Evolutionary conservation across 2,113 vertebrate genomes (phyloP).

Genomic region (Hemichromis elongatus): DNA sequence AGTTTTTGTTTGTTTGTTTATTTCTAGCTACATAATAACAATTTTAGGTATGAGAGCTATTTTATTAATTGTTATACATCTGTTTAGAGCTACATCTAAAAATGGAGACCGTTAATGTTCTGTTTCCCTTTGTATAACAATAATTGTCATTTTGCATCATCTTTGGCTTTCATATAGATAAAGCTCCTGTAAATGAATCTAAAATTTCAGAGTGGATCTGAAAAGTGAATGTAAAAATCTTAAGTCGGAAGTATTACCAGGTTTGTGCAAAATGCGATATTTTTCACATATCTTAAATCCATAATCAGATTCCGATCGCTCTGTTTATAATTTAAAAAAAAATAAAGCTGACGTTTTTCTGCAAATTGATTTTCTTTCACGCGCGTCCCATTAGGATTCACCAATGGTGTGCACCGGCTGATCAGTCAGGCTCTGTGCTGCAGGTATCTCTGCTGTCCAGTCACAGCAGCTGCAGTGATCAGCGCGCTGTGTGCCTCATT

Average conservation of each 20-base stretch:
- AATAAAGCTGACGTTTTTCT: background rate
- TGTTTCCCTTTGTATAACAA: background rate
- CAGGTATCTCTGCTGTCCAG: background rate
- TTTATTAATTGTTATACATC: background rate
- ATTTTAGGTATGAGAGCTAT: background rate
- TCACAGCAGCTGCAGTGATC: slow-evolving; percentile 17
- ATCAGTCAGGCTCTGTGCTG: background rate
- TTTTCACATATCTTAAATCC: background rate
- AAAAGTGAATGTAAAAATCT: background rate
- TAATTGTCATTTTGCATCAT: background rate
- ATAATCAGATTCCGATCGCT: background rate
- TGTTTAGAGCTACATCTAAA: background rate
- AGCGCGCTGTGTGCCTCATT: background rate
- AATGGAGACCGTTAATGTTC: background rate
- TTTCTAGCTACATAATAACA: background rate
- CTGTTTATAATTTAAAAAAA: background rate
- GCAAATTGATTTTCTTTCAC: background rate
- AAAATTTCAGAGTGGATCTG: background rate
- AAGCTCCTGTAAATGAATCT: background rate
- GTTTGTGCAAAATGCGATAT: background rate
- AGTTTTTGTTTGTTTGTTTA: background rate
- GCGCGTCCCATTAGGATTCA: background rate
- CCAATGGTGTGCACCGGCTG: background rate
- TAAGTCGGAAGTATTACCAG: too few relatives aligned
- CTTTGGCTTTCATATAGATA: background rate